These are phyloP conservation scores for Pterocles orientalis DNA, from an alignment of 2,113 vertebrate genomes.

Conservation along the genomic window DNA sequence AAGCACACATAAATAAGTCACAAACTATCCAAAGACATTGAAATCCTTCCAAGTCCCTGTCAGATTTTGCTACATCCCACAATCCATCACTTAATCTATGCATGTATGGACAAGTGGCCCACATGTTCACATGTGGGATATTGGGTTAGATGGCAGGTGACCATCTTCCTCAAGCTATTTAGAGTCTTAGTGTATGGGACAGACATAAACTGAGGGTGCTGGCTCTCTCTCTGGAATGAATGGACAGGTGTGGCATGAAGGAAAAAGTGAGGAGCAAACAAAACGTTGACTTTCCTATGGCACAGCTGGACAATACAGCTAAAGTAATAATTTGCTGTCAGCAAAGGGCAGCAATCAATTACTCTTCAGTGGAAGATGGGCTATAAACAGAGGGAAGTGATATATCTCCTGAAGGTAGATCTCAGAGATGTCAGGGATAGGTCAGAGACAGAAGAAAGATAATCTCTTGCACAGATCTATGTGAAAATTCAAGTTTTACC, in stretches of 20 bases:
- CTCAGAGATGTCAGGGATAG: background rate
- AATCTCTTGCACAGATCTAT: background rate
- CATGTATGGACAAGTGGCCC: background rate
- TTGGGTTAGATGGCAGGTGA: background rate
- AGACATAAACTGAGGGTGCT: background rate
- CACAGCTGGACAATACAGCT: background rate
- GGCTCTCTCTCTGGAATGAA: background rate
- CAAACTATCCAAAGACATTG: conserved; percentile 17
- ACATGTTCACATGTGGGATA: background rate
- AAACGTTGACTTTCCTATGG: background rate
- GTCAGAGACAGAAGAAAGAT: background rate
- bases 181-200: background rate
- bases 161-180: background rate
- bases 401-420: background rate
- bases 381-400: background rate
- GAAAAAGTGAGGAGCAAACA: background rate
- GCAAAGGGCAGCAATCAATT: background rate
- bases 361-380: background rate
- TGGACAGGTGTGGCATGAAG: background rate
- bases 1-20: conserved; percentile 10
- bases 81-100: background rate
- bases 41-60: conserved; percentile 30
- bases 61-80: conserved; percentile 7
- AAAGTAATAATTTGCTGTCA: background rate
- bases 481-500: background rate